phyloP scores from a whole-genome alignment of 2,888 invertebrate species.

The Phrixothrix hirtus region DNA sequence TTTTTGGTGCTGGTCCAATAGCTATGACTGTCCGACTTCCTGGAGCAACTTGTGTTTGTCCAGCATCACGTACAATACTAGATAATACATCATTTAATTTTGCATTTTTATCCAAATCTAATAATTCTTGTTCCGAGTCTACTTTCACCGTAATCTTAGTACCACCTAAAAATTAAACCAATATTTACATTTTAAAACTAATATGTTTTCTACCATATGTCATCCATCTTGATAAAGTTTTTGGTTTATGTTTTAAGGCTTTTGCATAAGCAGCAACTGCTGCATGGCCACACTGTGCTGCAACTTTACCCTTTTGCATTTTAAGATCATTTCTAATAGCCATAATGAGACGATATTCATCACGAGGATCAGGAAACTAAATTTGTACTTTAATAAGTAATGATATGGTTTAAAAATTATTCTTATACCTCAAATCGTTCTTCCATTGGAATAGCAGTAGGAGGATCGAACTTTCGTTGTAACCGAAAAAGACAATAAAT shows the following conservation, averaged over 20 bases:
- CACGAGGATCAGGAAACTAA: conserved; percentile 48
- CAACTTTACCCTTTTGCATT: conserved; percentile 95
- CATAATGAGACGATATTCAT: conserved; percentile 79
- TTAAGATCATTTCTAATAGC: conserved; percentile 87
- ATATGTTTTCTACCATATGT: conserved; percentile 41
- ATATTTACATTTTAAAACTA: too few relatives aligned
- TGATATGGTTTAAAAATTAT: not conserved
- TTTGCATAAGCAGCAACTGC: conserved; percentile 84
- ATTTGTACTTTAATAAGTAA: conserved; percentile 25
- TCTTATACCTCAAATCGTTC: conserved; percentile 46
- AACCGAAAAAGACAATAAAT: conserved; percentile 44
- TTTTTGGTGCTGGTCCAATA: conserved; percentile 86
- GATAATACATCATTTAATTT: conserved; percentile 70
- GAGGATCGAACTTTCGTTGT: conserved; percentile 14
- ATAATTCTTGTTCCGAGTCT: conserved; percentile 75
- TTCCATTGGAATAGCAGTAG: conserved; percentile 39
- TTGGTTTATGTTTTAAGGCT: conserved; percentile 65
- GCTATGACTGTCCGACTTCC: conserved; percentile 90
- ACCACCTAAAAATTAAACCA: conserved; percentile 69
- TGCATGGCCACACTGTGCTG: conserved; percentile 94
- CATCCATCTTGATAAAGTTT: conserved; percentile 63
- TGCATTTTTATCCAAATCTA: conserved; percentile 71
- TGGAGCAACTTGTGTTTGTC: conserved; percentile 88
- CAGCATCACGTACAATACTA: conserved; percentile 84
- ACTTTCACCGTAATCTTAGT: conserved; percentile 86